Base-by-base conservation (phyloP, 64 coral and sea anemone species). In the Acropora yongei region DNA sequence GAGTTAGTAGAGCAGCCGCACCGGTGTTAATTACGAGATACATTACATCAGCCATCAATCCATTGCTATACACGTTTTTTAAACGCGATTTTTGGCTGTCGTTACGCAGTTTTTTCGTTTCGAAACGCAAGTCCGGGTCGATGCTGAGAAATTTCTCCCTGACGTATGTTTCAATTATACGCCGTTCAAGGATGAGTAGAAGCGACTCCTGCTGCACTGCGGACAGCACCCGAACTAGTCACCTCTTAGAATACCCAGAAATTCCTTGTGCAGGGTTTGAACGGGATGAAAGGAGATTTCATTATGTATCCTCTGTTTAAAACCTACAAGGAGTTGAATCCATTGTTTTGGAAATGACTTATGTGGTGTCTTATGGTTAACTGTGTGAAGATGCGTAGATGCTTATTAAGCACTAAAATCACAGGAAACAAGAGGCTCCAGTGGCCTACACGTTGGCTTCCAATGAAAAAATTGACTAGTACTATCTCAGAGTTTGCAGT, bases 71-170 rank as follows among this genome's bases (percentile, higher is more conserved):
- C 41, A 85, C 82, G 14, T 85, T 85, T 71, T 85, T 85, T 16
- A 85, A 85, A n/a, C 82, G 82, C 63, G 82, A 85, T 65, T 85
- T 85, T 47, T 85, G 82, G 82, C 16, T 48, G 65, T 44, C 82
- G 8, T 72, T 85, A 66, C 61, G 65, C 9, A 44, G 45, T 69
- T 2, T 85, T 85, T 66, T 44, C 8, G 43, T 20, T 30, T 20
- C 68, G 6, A 85, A 71, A 47, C 68, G 65, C 2, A 46, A 30
- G 17, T 69, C 75, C 3, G 16, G 40, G 4, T 68, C 41, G 41
- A 45, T 57, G 16, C 5, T 55, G 10, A 55, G 51, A 55, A 5
- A 55, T 55, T 2, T 16, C 17, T 83, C 57, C 0, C 60, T 83
- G 1, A 5, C 4, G 18, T 3, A 66, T 20, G 30, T 17, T 83